These are phyloP conservation scores for Papilio helenus DNA, from an alignment of 1,140 invertebrate genomes.

Conservation along the genomic window DNA sequence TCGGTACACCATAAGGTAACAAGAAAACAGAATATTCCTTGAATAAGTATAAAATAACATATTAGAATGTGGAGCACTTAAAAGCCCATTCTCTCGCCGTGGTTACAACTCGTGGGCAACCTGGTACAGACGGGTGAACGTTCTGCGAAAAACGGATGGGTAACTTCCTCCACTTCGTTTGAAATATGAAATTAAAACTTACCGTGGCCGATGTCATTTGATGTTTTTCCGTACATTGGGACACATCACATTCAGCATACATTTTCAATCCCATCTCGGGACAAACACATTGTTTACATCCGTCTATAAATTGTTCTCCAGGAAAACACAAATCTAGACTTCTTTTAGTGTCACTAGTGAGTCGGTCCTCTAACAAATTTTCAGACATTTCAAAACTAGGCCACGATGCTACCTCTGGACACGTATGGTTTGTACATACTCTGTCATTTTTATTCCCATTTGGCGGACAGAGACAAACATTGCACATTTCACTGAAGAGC, in stretches of 20 bases:
- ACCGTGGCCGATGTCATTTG: slow-evolving; percentile 16
- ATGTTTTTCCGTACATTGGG: slow-evolving; percentile 54
- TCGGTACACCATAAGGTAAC: neutral
- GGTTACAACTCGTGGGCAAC: no score
- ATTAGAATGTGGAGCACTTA: no score
- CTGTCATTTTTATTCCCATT: slow-evolving; percentile 74
- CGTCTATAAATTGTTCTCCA: slow-evolving; percentile 67
- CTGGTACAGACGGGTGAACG: no score
- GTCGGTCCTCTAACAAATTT: slow-evolving; percentile 52
- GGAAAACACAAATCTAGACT: slow-evolving; percentile 69
- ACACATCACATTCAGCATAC: slow-evolving; percentile 61
- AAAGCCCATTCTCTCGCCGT: no score
- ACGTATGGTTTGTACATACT: slow-evolving; percentile 71
- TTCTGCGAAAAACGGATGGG: no score
- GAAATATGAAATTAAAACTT: neutral
- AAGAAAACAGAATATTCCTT: neutral
- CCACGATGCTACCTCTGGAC: slow-evolving; percentile 56
- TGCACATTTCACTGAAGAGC: slow-evolving; percentile 76
- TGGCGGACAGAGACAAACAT: slow-evolving; percentile 77
- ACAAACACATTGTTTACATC: slow-evolving; percentile 69
- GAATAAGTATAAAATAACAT: neutral
- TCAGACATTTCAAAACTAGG: slow-evolving; percentile 61
- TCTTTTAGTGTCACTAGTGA: slow-evolving; percentile 47
- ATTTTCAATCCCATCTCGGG: slow-evolving; percentile 68
- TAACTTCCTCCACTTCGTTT: neutral